Evolutionary conservation across 2,888 invertebrate genomes (phyloP).

Genomic region (Cephalotes varians): DNA sequence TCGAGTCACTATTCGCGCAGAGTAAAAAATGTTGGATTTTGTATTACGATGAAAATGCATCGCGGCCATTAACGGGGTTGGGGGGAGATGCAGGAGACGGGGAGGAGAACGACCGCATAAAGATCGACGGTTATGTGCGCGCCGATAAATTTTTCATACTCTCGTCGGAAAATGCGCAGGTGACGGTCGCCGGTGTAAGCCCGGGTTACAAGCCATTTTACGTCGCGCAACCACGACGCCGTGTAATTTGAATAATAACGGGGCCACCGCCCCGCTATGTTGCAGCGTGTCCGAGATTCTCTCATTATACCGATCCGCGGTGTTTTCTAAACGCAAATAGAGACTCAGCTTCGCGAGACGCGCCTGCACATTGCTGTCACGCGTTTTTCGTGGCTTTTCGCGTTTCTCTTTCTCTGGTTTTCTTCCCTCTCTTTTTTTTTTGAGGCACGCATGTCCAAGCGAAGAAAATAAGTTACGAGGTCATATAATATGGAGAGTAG

Average conservation of each 20-base stretch:
- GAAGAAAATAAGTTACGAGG: slow-evolving; percentile 44
- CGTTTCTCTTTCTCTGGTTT: neutral
- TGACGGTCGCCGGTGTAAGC: slow-evolving; percentile 42
- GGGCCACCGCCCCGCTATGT: slow-evolving; percentile 16
- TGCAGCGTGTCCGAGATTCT: slow-evolving; percentile 34
- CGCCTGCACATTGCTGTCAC: slow-evolving; percentile 18
- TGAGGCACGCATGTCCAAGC: slow-evolving; percentile 8
- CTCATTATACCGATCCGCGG: slow-evolving; percentile 47
- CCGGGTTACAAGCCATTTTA: slow-evolving; percentile 39
- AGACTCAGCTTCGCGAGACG: neutral
- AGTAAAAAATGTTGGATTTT: slow-evolving; percentile 35
- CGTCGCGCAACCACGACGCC: slow-evolving; percentile 36
- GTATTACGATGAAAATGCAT: slow-evolving; percentile 35
- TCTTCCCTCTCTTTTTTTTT: neutral
- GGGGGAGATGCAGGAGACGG: neutral
- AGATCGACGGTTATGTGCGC: slow-evolving; percentile 49
- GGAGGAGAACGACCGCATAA: slow-evolving; percentile 12
- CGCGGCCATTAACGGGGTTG: slow-evolving; percentile 5
- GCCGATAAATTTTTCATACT: slow-evolving; percentile 53
- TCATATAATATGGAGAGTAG: slow-evolving; percentile 5
- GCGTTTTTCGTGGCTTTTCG: slow-evolving; percentile 22
- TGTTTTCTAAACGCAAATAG: slow-evolving; percentile 44
- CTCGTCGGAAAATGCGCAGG: slow-evolving; percentile 47
- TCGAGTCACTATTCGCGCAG: slow-evolving; percentile 10
- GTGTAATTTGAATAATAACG: slow-evolving; percentile 54